Base-by-base conservation (phyloP, 2,888 invertebrate species). In the Thumatha senex region DNA sequence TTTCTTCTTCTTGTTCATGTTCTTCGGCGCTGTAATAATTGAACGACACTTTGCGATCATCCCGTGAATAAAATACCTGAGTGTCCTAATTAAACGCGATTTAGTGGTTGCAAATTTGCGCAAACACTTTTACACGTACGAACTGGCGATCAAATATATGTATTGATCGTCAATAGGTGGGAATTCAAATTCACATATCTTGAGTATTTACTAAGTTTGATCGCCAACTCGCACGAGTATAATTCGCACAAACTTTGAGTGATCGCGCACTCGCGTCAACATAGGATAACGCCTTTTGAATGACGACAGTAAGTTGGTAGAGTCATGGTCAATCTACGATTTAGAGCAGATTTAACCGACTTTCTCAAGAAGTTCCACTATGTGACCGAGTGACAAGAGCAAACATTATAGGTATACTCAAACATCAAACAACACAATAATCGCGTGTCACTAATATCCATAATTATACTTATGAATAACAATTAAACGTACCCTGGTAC, bases 321-420 rank as follows among this genome's bases (percentile, higher is more conserved):
- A 69, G 80, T 84, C 78, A 81, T 76, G 84, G 79, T 80, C 77
- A 79, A 83, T 80, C 78, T 72, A 70, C 69, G 75, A 83, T 82
- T 73, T 78, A 56, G 84, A 73, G 64, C 84, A 70, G 52, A 66
- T 63, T 74, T 71, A 67, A 60, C 65, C 52, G 72, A 63, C 82
- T 84, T 79, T 84, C 84, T 77, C 75, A 69, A 68, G 69, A 72
- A 74, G 58, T 60, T 72, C 65, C 57, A 72, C 70, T 70, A 75
- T 72, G 58, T 56, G 63, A 61, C 44, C 24, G 40, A 55, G 42
- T 41, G 57, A 38, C 38, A 40, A 45, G 52, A 65, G 66, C 47
- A 58, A 53, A 48, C 52, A 46, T 35, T 56, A 24, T 5, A 24
- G 18, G 53, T 54, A 47, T 33, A 10, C 30, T 47, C n/a, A 29